Conservation (phyloP, 2,797 vertebrate species). For the Macroramphosus scolopax region DNA sequence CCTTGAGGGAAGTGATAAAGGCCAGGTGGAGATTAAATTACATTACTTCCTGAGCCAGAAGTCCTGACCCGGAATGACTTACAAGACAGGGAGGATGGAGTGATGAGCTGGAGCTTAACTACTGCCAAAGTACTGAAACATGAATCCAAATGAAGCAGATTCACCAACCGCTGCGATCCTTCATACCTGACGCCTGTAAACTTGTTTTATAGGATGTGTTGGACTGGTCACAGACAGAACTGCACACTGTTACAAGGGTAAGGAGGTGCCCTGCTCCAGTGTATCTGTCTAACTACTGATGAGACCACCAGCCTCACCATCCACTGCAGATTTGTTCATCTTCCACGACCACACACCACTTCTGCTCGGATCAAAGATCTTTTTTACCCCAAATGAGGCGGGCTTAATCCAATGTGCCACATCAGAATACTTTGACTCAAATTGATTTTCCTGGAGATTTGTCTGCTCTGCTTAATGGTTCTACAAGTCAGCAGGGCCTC, state of each 20-base stretch:
- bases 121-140: conserved; percentile 60
- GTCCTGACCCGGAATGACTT: conserved; percentile 70
- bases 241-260: conserved; percentile 47
- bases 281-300: conserved; percentile 39
- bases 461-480: too few species aligned
- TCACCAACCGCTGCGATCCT: conserved; percentile 21
- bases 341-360: conserved; percentile 27
- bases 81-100: conserved; percentile 62
- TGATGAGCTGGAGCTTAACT: conserved; percentile 48
- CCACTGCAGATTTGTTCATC: conserved; percentile 57
- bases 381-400: too few species aligned
- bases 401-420: too few species aligned
- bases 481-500: too few species aligned
- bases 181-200: too few species aligned
- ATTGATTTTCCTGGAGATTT: too few species aligned
- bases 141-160: conserved; percentile 42
- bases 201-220: conserved; percentile 45
- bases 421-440: too few species aligned
- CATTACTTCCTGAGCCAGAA: conserved; percentile 65
- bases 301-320: conserved; percentile 42
- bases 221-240: conserved; percentile 55
- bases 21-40: conserved; percentile 74
- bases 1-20: conserved; percentile 63
- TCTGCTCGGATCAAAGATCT: background rate
- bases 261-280: conserved; percentile 41